Base-by-base conservation (phyloP, 2,797 vertebrate species). In the Poeciliopsis infans region DNA sequence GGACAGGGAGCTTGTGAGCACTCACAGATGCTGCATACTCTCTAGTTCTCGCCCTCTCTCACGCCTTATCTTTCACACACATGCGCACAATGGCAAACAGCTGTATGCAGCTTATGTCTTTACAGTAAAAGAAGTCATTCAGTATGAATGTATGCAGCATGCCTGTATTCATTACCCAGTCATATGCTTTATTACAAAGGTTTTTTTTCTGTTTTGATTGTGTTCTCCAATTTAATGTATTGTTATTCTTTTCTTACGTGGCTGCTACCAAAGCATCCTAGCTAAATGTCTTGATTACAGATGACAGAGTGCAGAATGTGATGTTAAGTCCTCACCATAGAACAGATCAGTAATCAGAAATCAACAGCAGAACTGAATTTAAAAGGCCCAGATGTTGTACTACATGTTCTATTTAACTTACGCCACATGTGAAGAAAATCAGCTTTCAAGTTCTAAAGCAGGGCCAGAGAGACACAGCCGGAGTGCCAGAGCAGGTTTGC, bases 1-100 rank as follows among this genome's bases (percentile, higher is more conserved):
- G 86, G 87, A 84, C 83, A 80, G 79, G 82, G 92, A 94, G 93
- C 88, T 86, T 95, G 92, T 95, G 95, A 96, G 95, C 94, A 90
- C 83, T 93, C 92, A 88, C 94, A 96, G 93, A 96, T 94, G 94
- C 87, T 89, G 81, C 80, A 75, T 80, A 79, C 68, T 86, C 88
- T 87, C 75, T 89, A 81, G 78, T 82, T 88, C 90, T 82, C 69
- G 79, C 55, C 43, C 85, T 83, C 77, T 76, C 80, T 78, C 81
- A 72, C 76, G 66, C 73, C 78, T 77, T 80, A 81, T 79, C 78
- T 84, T 87, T 87, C 84, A 68, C 89, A 81, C 80, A 84, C 76
- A 85, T 47, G 68, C 82, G 80, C 83, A 84, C 91, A 90, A 91
- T 90, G 82, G 84, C 87, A 90, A 88, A 87, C 93, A 93, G 91